These are phyloP conservation scores for Drosophila saltans DNA, from an alignment of 1,140 invertebrate species.

Conservation along the genomic window DNA sequence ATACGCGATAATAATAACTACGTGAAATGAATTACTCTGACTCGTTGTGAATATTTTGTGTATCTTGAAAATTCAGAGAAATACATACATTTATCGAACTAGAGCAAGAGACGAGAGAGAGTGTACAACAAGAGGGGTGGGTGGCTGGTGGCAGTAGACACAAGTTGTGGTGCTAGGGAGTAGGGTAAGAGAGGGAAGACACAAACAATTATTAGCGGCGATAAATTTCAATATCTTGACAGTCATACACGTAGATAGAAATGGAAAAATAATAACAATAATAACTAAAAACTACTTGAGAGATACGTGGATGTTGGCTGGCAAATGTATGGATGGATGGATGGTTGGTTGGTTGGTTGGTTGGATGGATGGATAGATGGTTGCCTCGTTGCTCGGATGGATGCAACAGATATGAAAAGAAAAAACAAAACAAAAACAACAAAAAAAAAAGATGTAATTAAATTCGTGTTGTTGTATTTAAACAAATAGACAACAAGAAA, in stretches of 20 bases:
- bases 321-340: conserved; percentile 22
- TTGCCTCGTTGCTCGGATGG: conserved; percentile 11
- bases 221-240: conserved; percentile 78
- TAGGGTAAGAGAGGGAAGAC: background rate
- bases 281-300: conserved; percentile 70
- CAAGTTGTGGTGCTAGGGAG: too few relatives aligned
- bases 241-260: conserved; percentile 60
- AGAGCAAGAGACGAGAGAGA: conserved; percentile 30
- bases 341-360: conserved; percentile 36
- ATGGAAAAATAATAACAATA: conserved; percentile 80
- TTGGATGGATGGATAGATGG: conserved; percentile 26
- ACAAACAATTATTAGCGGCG: conserved; percentile 71
- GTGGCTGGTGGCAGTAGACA: too few relatives aligned
- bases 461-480: conserved; percentile 62
- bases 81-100: conserved; percentile 63
- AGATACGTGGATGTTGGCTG: background rate
- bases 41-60: conserved; percentile 22
- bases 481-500: conserved; percentile 22
- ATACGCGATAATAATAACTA: conserved; percentile 46
- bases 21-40: conserved; percentile 35
- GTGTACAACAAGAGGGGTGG: too few relatives aligned
- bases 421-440: conserved; percentile 37
- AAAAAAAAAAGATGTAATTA: conserved; percentile 70
- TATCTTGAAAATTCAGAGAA: conserved; percentile 58
- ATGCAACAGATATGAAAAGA: conserved; percentile 73